Evolutionary conservation across 2,888 invertebrate species (phyloP), one percentile per base, ranked within the genome.

Genomic region (Drosophila eohydei): DNA sequence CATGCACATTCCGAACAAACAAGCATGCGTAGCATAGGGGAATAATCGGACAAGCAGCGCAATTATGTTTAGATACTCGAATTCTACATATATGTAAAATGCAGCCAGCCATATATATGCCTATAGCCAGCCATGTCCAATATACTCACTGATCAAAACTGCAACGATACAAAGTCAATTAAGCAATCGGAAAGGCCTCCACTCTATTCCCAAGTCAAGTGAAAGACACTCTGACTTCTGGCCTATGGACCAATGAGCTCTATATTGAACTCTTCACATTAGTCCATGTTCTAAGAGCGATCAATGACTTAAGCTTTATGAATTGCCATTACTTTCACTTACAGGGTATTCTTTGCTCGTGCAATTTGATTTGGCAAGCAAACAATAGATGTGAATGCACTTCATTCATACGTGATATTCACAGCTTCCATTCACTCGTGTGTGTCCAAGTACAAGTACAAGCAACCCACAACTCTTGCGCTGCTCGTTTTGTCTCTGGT

Each of bases 11-110:
- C 70, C 69, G 56, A 36, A 12, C 52, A 43, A 55, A 72, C 46
- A 70, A 70, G 46, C 70, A 70, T 62, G 70, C 71, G 58, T 71
- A 44, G 62, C 71, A 68, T 61, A 56, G 61, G 69, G 34, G 34
- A 40, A 56, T 43, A 59, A 46, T 68, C 50, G 54, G 44, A 50
- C 58, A 36, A 28, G 52, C 52, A 21, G 54, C 48, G 34, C 50
- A 59, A 58, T 41, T 52, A 52, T 44, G 40, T 34, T 62, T 40
- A 16, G 48, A 44, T 51, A 44, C 38, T 28, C 51, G 21, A 12
- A 4, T 28, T 21, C 30, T 38, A 26, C 14, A 44, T 52, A 9
- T 51, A 30, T 14, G 36, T 32, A 36, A 9, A 12, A 26, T 4
- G 14, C 52, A 36, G 34, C 21, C 34, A 36, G 51, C 21, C 51